A percentile compares a stretch with the other conserved stretches of the same genome.
Evolutionary conservation across 1,140 invertebrate species (phyloP).

Genomic region (Prorops nasuta): DNA sequence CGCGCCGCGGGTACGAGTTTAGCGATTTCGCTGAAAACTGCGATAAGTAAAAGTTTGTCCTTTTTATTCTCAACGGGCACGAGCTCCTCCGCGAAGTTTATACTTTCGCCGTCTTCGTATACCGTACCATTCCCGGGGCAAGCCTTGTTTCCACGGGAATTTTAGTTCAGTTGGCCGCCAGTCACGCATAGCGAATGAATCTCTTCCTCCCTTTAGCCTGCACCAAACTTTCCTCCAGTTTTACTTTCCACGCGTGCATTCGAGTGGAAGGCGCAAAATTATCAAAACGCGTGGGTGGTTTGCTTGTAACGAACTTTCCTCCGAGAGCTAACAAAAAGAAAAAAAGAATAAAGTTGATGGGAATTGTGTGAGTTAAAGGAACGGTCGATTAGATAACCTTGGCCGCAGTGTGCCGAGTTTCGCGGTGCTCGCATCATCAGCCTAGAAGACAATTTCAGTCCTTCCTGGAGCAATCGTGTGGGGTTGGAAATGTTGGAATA

Average conservation of each 20-base stretch:
- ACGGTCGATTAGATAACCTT: conserved; percentile 17
- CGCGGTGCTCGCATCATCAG: too few species aligned
- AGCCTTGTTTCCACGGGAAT: conserved; percentile 31
- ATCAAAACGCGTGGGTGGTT: too few species aligned
- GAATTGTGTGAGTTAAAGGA: too few species aligned
- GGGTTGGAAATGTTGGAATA: too few species aligned
- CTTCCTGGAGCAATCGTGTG: too few species aligned
- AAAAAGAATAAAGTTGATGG: too few species aligned
- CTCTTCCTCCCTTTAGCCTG: conserved; percentile 1
- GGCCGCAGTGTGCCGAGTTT: conserved; percentile 6
- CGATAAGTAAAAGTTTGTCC: conserved; percentile 9
- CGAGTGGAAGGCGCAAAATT: too few species aligned
- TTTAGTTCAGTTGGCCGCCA: conserved; percentile 30
- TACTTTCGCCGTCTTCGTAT: conserved; percentile 4
- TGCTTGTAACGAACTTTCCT: too few species aligned
- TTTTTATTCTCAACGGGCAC: conserved; percentile 5
- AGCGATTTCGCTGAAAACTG: neutral
- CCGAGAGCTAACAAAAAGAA: too few species aligned
- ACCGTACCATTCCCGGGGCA: neutral
- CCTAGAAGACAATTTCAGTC: too few species aligned
- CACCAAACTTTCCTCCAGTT: too few species aligned
- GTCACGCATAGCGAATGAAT: conserved; percentile 32
- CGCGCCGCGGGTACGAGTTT: conserved; percentile 3
- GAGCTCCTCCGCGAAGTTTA: conserved; percentile 10
- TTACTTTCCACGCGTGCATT: too few species aligned